Conservation (phyloP, 2,113 vertebrate genomes). For the Hyla sarda region DNA sequence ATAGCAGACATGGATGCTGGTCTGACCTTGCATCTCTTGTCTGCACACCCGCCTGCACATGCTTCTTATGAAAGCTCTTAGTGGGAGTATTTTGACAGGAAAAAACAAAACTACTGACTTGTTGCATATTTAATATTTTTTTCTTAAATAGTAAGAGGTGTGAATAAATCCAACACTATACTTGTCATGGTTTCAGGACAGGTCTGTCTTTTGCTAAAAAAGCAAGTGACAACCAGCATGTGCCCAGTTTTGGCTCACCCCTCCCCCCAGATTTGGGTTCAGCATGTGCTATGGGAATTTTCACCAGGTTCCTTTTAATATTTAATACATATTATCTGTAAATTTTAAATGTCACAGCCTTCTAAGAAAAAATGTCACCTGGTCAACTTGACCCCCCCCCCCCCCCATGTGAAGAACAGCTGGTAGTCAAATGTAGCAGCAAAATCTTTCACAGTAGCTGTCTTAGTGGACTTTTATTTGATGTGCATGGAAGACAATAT, state of each 20-base stretch:
- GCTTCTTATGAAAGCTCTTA: slow-evolving; percentile 9
- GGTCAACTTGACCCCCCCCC: background rate
- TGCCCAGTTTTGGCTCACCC: background rate
- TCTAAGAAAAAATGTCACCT: background rate
- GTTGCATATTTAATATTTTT: background rate
- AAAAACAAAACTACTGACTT: slow-evolving; percentile 18
- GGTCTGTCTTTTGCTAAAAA: too few relatives aligned
- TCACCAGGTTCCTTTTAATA: background rate
- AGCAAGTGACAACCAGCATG: background rate
- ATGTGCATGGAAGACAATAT: too few relatives aligned
- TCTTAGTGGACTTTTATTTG: too few relatives aligned
- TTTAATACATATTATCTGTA: background rate
- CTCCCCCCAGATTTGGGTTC: background rate
- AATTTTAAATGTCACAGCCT: background rate
- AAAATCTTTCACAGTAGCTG: too few relatives aligned
- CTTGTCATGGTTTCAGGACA: too few relatives aligned
- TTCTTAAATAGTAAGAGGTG: background rate
- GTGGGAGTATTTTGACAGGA: slow-evolving; percentile 41
- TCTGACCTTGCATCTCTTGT: slow-evolving; percentile 38
- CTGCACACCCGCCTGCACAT: slow-evolving; percentile 18
- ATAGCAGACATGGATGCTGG: slow-evolving; percentile 21
- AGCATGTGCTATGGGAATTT: background rate
- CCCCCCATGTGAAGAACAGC: background rate
- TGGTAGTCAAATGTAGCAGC: background rate
- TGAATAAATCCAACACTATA: background rate